These are phyloP conservation scores for Tychaedon coryphoeus DNA, from an alignment of 2,113 vertebrate genomes.

Conservation along the genomic window DNA sequence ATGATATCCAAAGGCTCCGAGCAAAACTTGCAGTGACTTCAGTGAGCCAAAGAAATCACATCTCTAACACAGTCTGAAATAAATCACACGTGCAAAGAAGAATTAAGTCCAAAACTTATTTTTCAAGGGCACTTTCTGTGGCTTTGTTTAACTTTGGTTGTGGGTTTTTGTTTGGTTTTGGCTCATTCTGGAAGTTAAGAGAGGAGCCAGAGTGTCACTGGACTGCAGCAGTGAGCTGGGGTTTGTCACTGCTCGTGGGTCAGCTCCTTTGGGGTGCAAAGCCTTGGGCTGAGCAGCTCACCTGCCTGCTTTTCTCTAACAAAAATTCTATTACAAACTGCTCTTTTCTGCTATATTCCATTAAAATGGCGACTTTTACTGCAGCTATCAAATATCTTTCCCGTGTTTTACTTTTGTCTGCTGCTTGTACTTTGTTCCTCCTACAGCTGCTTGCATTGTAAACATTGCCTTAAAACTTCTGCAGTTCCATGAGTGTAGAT, in stretches of 20 bases:
- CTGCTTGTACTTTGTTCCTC: not conserved
- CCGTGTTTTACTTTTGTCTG: not conserved
- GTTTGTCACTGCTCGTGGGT: not conserved
- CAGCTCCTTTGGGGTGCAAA: not conserved
- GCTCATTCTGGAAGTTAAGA: not conserved
- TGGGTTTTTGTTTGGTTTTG: not conserved
- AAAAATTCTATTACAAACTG: not conserved
- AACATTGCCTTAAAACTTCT: not conserved
- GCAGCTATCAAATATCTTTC: not conserved
- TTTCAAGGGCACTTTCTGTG: not conserved
- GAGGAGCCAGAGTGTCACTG: not conserved
- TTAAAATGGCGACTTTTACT: not conserved
- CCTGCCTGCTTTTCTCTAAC: not conserved
- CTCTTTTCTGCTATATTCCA: not conserved
- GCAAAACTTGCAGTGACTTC: not conserved
- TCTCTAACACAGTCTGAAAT: not conserved
- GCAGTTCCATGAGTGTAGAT: not conserved
- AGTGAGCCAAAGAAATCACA: not conserved
- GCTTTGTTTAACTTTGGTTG: not conserved
- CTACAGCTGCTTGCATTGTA: not conserved
- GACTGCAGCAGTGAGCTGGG: not conserved
- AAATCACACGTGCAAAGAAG: not conserved
- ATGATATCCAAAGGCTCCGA: not conserved
- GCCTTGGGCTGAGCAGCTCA: not conserved
- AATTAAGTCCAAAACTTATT: not conserved